Evolutionary conservation across 2,888 invertebrate species (phyloP).

Genomic region (Macaria notata): DNA sequence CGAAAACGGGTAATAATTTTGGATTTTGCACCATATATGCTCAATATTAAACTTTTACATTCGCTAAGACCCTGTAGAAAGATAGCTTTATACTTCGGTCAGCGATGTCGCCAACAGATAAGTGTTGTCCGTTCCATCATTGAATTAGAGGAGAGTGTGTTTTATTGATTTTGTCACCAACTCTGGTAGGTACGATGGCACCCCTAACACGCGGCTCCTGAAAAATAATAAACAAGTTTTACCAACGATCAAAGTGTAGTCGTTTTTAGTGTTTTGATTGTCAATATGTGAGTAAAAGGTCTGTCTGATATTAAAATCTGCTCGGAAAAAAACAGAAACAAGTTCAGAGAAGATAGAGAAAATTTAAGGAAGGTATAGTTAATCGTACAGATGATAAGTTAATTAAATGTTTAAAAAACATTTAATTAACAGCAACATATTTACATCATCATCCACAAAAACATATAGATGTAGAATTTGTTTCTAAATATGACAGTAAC

Average conservation of each 20-base stretch:
- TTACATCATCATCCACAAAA: too few relatives aligned
- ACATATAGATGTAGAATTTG: too few relatives aligned
- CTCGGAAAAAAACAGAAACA: neutral
- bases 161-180: conserved; percentile 68
- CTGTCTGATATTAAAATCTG: too few relatives aligned
- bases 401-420: too few relatives aligned
- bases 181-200: conserved; percentile 24
- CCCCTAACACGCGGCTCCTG: conserved; percentile 24
- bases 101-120: conserved; percentile 71
- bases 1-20: too few relatives aligned
- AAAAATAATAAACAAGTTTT: conserved; percentile 34
- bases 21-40: too few relatives aligned
- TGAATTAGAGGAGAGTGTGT: conserved; percentile 66
- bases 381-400: too few relatives aligned
- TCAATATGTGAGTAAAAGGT: neutral
- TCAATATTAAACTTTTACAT: too few relatives aligned
- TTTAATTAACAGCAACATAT: too few relatives aligned
- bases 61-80: conserved; percentile 16
- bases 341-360: too few relatives aligned
- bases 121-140: conserved; percentile 68
- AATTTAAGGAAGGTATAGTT: too few relatives aligned
- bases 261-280: neutral
- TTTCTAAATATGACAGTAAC: too few relatives aligned
- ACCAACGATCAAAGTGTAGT: conserved; percentile 21
- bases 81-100: conserved; percentile 36